phyloP scores from a whole-genome alignment of 2,113 vertebrate species.

The Lucifuga dentata region DNA sequence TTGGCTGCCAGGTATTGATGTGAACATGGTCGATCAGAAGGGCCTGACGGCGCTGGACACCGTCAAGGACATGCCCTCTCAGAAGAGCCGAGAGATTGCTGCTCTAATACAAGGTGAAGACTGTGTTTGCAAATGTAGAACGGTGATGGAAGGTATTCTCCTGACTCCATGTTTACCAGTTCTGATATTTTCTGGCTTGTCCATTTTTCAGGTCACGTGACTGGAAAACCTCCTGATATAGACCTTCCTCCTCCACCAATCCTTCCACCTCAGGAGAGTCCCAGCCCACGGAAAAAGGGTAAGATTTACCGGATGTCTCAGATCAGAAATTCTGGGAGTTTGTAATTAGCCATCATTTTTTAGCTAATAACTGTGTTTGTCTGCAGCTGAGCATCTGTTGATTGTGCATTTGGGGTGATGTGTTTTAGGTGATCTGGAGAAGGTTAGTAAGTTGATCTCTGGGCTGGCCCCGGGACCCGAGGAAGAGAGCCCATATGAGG shows the following conservation, averaged over 20 bases:
- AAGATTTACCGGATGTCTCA: constrained; percentile 6
- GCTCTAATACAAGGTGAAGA: constrained; percentile 90
- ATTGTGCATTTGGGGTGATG: neutral
- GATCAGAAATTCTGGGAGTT: neutral
- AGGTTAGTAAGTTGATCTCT: constrained; percentile 86
- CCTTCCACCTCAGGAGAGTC: constrained; percentile 79
- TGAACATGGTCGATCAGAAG: constrained; percentile 91
- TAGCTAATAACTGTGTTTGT: neutral
- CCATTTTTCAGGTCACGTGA: constrained; percentile 84
- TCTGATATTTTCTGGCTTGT: constrained; percentile 36
- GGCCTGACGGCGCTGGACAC: constrained; percentile 93
- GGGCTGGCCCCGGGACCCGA: constrained; percentile 83
- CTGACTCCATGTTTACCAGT: constrained; percentile 1
- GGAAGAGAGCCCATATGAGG: constrained; percentile 94
- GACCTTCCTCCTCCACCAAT: constrained; percentile 84
- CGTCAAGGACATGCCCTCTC: constrained; percentile 95
- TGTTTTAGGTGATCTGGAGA: constrained; percentile 85
- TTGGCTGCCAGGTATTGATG: constrained; percentile 87
- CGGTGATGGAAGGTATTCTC: neutral
- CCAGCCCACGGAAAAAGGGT: constrained; percentile 79
- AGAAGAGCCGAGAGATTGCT: constrained; percentile 95
- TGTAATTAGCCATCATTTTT: neutral
- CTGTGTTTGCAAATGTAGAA: neutral
- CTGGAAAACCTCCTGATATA: constrained; percentile 82
- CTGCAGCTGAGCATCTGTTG: neutral